phyloP scores from a whole-genome alignment of 1,140 invertebrate species.

The Mya arenaria region DNA sequence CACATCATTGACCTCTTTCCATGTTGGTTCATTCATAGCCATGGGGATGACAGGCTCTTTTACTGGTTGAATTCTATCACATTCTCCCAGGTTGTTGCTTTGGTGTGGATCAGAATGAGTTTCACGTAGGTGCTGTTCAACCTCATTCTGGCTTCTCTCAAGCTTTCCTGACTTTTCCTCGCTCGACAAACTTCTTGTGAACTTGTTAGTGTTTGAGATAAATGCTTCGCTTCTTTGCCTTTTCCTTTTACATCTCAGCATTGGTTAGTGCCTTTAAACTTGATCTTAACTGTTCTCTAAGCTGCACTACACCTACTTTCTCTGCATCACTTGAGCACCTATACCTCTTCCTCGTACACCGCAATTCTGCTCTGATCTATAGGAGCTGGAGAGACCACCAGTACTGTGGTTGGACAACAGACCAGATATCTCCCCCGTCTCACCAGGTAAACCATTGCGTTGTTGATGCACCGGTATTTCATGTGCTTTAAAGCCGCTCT shows the following conservation, averaged over 20 bases:
- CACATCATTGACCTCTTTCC: background rate
- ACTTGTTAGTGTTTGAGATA: background rate
- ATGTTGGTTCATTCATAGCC: background rate
- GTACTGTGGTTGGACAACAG: too few species aligned
- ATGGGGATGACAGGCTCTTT: background rate
- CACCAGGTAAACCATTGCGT: too few species aligned
- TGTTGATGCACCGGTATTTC: too few species aligned
- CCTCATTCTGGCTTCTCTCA: background rate
- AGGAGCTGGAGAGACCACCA: too few species aligned
- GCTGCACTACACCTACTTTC: background rate
- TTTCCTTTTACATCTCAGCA: slow-evolving; percentile 26
- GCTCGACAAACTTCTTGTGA: background rate
- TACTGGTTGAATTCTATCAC: background rate
- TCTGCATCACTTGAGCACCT: background rate
- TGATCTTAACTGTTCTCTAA: slow-evolving; percentile 46
- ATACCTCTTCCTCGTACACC: background rate
- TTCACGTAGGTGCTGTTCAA: background rate
- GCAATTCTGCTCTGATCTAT: slow-evolving; percentile 2
- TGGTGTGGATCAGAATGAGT: too few species aligned
- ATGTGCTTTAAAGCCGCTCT: too few species aligned
- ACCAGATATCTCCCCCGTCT: too few species aligned
- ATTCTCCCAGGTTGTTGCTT: too few species aligned
- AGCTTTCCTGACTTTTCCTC: background rate
- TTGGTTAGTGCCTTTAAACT: background rate
- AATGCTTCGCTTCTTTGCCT: background rate